phyloP scores from a whole-genome alignment of 1,140 invertebrate species.

The Drosophila sp. region DNA sequence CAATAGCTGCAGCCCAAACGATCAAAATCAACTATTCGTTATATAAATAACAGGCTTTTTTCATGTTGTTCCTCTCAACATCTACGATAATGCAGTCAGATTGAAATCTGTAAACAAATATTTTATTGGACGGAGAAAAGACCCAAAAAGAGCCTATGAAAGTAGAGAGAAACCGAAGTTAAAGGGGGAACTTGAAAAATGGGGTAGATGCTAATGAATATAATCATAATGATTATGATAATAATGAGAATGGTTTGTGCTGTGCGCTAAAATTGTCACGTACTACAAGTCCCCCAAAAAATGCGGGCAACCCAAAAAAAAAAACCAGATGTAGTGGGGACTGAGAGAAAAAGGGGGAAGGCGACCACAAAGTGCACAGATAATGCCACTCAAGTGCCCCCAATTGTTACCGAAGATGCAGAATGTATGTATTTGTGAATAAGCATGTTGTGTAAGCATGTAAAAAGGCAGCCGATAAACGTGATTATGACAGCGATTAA shows the following conservation, averaged over 20 bases:
- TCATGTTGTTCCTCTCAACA: constrained; percentile 12
- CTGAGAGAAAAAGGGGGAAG: constrained; percentile 40
- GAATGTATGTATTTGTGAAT: too few species aligned
- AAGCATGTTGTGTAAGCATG: constrained; percentile 26
- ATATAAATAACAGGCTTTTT: background rate
- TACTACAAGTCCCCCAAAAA: constrained; percentile 50
- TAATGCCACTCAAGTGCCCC: constrained; percentile 57
- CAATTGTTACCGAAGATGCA: constrained; percentile 46
- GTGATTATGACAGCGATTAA: constrained; percentile 80
- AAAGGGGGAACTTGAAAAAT: constrained; percentile 6
- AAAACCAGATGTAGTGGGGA: background rate
- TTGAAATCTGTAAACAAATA: constrained; percentile 77
- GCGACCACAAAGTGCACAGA: constrained; percentile 58
- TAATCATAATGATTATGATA: constrained; percentile 12
- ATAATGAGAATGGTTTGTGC: constrained; percentile 44
- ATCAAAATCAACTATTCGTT: too few species aligned
- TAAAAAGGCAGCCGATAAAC: constrained; percentile 70
- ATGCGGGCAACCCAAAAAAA: constrained; percentile 61
- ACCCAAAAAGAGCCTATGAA: background rate
- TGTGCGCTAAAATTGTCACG: constrained; percentile 79
- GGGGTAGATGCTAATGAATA: constrained; percentile 20
- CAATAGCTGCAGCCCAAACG: too few species aligned
- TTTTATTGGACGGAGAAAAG: constrained; percentile 62
- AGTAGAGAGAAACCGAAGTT: background rate
- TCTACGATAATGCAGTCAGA: constrained; percentile 67